Evolutionary conservation across 37 sponge, comb jelly and placozoan genomes (phyloP).

Genomic region (Ianthella basta): DNA sequence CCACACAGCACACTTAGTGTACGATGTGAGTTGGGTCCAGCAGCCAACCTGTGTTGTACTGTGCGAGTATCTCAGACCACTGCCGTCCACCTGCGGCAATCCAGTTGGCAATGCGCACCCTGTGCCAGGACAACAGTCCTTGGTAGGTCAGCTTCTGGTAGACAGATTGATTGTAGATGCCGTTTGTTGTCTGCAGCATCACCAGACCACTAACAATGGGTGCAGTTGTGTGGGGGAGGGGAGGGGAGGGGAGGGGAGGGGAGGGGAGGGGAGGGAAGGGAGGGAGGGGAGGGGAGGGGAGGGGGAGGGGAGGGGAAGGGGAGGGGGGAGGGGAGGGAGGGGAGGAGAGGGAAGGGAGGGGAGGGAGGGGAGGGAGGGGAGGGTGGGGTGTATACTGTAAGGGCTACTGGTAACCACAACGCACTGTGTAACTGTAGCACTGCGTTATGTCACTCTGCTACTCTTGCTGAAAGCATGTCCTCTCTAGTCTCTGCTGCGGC

Average conservation of each 20-base stretch:
- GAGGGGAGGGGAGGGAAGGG: background rate
- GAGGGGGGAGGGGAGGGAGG: background rate
- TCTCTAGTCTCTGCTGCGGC: background rate
- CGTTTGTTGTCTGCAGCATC: constrained; percentile 73
- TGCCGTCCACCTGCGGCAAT: constrained; percentile 47
- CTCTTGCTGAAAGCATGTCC: too few species aligned
- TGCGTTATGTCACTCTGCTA: too few species aligned
- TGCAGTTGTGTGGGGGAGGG: background rate
- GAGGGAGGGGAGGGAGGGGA: too few species aligned
- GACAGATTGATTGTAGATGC: constrained; percentile 39
- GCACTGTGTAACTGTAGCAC: too few species aligned
- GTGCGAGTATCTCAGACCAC: constrained; percentile 47
- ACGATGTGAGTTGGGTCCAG: too few species aligned
- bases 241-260: background rate
- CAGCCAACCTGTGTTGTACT: constrained; percentile 66
- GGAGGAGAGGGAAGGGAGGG: too few species aligned
- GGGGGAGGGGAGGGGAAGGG: background rate
- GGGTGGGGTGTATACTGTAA: too few species aligned
- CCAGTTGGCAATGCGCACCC: constrained; percentile 73
- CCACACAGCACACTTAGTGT: too few species aligned
- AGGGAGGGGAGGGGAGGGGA: background rate
- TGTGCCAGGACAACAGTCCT: constrained; percentile 70
- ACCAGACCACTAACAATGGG: constrained; percentile 58
- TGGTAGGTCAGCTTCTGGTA: constrained; percentile 47
- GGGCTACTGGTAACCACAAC: too few species aligned